Evolutionary conservation across 1,140 invertebrate species (phyloP), one percentile per base, ranked within the genome.

Genomic region (Zaprionus africanus): DNA sequence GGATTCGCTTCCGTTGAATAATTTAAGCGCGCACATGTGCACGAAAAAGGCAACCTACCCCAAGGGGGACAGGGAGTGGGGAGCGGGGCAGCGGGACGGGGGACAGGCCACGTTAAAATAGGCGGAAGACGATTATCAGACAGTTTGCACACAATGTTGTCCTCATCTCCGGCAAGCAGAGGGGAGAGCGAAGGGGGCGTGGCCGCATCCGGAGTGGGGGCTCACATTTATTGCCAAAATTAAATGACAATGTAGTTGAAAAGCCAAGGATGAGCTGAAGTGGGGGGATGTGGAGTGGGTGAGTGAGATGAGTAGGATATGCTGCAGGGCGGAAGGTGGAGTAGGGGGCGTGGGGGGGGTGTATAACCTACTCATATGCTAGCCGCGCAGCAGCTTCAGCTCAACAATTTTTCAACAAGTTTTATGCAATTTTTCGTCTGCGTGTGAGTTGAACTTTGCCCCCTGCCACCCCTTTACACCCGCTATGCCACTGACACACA

Each of bases 51-150:
- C 34, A 36, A 19, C 36, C 9, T 24, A 36, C 17, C 6, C 22
- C 22, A 51, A 59, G 28, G 22, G 19, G 38, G 36, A 13, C 28
- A 49, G 43, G 17, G 11, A 54, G 53, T 9, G 9, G 22, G 3
- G 24, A 5, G 5, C 4, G 34, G 22, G 43, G 22, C 22, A 51
- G 28, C 9, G 36, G 9, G 9, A 9, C 28, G 57, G 15, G 41
- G 41, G 59, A 46, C 63, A 71, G 68, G 69, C 65, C 71, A 76
- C 79, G 85, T 88, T 84, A 90, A 88, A 88, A 88, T 88, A 90
- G 85, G 82, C 85, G 85, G 85, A 90, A 90, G 86, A 90, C 85
- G 85, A 90, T 90, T 90, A 90, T 90, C 85, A 90, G 85, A 85
- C 85, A 90, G 87, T 90, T 90, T 90, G 85, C 85, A 90, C 85